Percentiles rank a stretch among this genome's conserved stretches.
Evolutionary conservation across 1,140 invertebrate genomes (phyloP).

Genomic region (Pinna nobilis): DNA sequence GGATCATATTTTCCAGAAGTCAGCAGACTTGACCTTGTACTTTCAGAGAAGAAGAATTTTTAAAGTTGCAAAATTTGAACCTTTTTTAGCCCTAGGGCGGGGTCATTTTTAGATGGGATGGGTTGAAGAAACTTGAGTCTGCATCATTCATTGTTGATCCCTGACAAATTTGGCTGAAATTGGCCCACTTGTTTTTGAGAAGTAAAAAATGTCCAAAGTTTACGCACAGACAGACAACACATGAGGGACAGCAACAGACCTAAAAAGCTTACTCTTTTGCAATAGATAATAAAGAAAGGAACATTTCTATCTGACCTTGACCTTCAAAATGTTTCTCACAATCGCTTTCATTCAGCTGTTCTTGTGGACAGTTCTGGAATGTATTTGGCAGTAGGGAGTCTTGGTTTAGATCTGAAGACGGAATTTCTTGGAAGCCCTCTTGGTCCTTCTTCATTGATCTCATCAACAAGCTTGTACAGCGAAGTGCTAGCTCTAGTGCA

Average conservation of each 20-base stretch:
- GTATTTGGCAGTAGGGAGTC: slow-evolving; percentile 36
- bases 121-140: no score
- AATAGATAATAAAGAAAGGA: neutral
- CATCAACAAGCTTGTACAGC: slow-evolving; percentile 85
- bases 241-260: neutral
- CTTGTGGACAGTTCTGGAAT: slow-evolving; percentile 57
- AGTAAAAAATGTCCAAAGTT: neutral
- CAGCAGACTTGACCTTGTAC: no score
- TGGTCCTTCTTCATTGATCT: slow-evolving; percentile 78
- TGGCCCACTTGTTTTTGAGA: no score
- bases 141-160: no score
- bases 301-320: slow-evolving; percentile 52
- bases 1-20: no score
- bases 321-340: slow-evolving; percentile 71
- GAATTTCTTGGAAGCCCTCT: slow-evolving; percentile 37
- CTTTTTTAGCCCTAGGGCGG: no score
- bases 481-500: slow-evolving; percentile 91
- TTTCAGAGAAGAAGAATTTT: no score
- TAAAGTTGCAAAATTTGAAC: no score
- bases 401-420: neutral
- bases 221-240: neutral
- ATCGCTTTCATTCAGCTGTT: slow-evolving; percentile 76
- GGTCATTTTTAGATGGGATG: no score
- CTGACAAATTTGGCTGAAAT: no score
- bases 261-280: neutral